phyloP scores from a whole-genome alignment of 2,797 vertebrate genomes.

The Thamnophis elegans region DNA sequence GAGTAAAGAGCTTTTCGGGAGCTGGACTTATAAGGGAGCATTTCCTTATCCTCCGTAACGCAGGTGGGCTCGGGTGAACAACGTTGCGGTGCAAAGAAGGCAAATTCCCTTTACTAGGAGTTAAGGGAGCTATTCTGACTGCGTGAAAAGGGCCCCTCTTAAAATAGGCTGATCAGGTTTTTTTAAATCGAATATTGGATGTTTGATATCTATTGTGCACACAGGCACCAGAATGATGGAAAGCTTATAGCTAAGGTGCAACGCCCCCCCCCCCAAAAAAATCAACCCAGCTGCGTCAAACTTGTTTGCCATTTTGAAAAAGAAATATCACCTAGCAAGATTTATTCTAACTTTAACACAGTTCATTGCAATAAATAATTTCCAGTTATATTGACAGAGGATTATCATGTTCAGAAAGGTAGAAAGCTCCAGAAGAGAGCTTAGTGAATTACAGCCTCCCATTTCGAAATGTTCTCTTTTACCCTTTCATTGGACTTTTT shows the following conservation, averaged over 20 bases:
- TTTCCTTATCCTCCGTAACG: background rate
- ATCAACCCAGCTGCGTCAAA: background rate
- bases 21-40: background rate
- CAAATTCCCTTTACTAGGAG: background rate
- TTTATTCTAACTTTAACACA: conserved; percentile 12
- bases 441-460: conserved; percentile 12
- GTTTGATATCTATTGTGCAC: background rate
- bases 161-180: background rate
- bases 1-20: conserved; percentile 26
- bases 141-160: background rate
- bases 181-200: conserved; percentile 15
- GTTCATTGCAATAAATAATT: conserved; percentile 16
- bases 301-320: background rate
- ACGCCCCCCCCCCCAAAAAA: too few relatives aligned
- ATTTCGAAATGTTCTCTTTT: background rate
- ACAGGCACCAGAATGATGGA: conserved; percentile 1
- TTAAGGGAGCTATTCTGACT: background rate
- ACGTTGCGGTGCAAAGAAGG: background rate
- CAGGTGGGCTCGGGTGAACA: background rate
- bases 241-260: conserved; percentile 22
- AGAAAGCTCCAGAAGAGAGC: background rate
- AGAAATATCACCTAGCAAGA: background rate
- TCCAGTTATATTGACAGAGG: conserved; percentile 24
- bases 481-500: background rate
- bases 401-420: conserved; percentile 23